Evolutionary conservation across 2,888 invertebrate genomes (phyloP).

Genomic region (Drosophila suboccidentalis): DNA sequence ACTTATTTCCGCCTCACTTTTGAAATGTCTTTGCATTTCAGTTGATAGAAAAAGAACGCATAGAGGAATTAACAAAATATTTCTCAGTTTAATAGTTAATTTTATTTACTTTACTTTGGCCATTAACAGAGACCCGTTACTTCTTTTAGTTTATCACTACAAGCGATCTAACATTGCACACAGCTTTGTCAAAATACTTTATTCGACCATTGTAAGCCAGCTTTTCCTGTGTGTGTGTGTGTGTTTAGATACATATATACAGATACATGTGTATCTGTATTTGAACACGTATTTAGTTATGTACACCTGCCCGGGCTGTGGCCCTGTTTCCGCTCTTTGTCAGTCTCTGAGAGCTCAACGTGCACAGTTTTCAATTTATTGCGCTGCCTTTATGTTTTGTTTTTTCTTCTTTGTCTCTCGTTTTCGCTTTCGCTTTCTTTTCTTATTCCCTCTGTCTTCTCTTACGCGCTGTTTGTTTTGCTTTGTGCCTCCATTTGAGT

Average conservation of each 20-base stretch:
- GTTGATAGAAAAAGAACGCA: no score
- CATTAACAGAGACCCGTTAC: no score
- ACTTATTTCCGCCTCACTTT: no score
- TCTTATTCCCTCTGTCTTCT: background rate
- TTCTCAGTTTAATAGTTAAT: no score
- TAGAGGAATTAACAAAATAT: no score
- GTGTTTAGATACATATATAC: slow-evolving; percentile 7
- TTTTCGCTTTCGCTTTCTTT: background rate
- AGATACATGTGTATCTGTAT: slow-evolving; percentile 5
- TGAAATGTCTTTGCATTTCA: no score
- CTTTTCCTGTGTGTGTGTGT: background rate
- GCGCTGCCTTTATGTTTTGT: slow-evolving; percentile 41
- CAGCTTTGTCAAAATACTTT: no score
- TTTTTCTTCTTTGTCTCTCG: background rate
- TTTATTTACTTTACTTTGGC: no score
- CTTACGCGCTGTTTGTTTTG: slow-evolving; percentile 8
- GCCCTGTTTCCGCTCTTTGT: slow-evolving; percentile 16
- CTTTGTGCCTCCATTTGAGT: slow-evolving; percentile 29
- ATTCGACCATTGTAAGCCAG: no score
- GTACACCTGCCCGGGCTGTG: slow-evolving; percentile 49
- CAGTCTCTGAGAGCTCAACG: slow-evolving; percentile 39
- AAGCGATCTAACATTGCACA: no score
- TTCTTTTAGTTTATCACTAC: no score
- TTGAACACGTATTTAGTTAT: slow-evolving; percentile 34
- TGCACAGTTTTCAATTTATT: slow-evolving; percentile 55